These are phyloP conservation scores for Larimichthys crocea DNA, from an alignment of 2,113 vertebrate genomes.

Conservation along the genomic window DNA sequence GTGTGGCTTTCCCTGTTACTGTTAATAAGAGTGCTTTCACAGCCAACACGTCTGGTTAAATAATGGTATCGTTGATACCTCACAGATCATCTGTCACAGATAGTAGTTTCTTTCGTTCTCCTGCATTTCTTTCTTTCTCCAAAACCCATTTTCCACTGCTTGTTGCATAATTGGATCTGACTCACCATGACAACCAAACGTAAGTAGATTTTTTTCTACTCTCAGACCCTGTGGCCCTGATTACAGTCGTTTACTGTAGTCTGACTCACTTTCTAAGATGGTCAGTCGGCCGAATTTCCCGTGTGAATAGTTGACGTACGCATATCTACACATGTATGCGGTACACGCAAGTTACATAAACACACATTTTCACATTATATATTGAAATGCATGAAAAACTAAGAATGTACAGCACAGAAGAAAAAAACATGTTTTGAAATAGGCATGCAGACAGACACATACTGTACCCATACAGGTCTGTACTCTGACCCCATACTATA, in stretches of 20 bases:
- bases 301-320: constrained; percentile 43
- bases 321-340: constrained; percentile 23
- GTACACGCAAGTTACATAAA: background rate
- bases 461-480: background rate
- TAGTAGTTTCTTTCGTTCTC: constrained; percentile 13
- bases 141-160: constrained; percentile 74
- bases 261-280: constrained; percentile 80
- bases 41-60: constrained; percentile 36
- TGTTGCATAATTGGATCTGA: constrained; percentile 81
- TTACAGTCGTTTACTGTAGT: constrained; percentile 75
- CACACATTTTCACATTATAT: background rate
- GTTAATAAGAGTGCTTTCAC: background rate
- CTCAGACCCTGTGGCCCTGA: constrained; percentile 67
- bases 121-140: constrained; percentile 35
- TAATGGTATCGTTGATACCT: constrained; percentile 33
- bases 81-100: constrained; percentile 49
- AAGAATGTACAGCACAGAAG: background rate
- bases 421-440: constrained; percentile 6
- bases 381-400: background rate
- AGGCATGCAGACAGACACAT: background rate
- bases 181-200: constrained; percentile 81
- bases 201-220: constrained; percentile 56
- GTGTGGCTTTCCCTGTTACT: background rate
- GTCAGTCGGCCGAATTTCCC: constrained; percentile 44
- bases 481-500: constrained; percentile 14